Percentiles rank a stretch among this genome's conserved stretches.
Conservation (phyloP, 1,140 invertebrate genomes). For the Brachionus sp. region DNA sequence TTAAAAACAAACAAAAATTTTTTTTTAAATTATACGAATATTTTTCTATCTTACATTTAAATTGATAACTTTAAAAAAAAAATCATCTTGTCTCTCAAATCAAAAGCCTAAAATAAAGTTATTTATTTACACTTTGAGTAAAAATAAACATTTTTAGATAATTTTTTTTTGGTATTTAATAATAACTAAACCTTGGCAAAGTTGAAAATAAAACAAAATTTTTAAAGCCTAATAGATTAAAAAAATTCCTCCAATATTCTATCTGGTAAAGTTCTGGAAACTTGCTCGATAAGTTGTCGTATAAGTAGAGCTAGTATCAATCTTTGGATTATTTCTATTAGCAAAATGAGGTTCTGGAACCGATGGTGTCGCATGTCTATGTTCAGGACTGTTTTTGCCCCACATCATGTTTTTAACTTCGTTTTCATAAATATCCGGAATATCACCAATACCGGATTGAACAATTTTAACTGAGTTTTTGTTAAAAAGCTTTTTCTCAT, state of each 20-base stretch:
- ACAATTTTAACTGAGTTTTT: constrained; percentile 55
- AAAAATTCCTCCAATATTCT: neutral
- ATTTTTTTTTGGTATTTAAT: neutral
- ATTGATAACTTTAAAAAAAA: no score
- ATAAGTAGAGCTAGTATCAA: neutral
- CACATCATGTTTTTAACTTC: constrained; percentile 20
- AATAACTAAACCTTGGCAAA: neutral
- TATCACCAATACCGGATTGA: constrained; percentile 50
- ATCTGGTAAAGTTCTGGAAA: neutral
- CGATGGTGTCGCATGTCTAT: neutral
- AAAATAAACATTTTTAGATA: no score
- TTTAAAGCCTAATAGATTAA: neutral
- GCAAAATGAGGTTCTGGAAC: neutral
- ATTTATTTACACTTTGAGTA: no score
- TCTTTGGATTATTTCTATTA: neutral
- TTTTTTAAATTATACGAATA: no score
- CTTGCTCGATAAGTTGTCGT: constrained; percentile 20
- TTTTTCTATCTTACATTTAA: no score
- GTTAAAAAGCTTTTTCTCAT: constrained; percentile 66
- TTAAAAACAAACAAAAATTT: no score
- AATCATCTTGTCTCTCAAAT: no score
- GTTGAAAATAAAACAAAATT: neutral
- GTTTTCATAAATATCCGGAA: constrained; percentile 48
- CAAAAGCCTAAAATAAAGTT: no score
- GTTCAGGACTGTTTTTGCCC: neutral